phyloP scores from a whole-genome alignment of 2,888 invertebrate species.

The Fabriciana adippe region DNA sequence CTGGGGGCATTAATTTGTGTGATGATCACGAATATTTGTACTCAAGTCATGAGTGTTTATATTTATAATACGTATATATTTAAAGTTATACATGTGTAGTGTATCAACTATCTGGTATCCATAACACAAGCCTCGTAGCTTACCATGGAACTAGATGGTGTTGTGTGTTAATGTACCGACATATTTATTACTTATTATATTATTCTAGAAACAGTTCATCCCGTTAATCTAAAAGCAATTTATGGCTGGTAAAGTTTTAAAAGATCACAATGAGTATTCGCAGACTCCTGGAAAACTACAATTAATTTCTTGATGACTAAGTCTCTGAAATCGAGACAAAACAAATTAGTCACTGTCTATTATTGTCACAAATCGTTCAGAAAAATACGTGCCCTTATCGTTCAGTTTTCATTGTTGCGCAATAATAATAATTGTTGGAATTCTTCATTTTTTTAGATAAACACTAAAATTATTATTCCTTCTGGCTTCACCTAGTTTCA shows the following conservation, averaged over 20 bases:
- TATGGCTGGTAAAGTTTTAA: neutral
- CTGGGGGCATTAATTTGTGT: too few relatives aligned
- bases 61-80: too few relatives aligned
- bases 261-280: slow-evolving; percentile 4
- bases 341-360: slow-evolving; percentile 36
- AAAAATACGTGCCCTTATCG: slow-evolving; percentile 3
- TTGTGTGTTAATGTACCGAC: too few relatives aligned
- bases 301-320: slow-evolving; percentile 34
- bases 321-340: slow-evolving; percentile 32
- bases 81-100: too few relatives aligned
- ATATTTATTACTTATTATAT: too few relatives aligned
- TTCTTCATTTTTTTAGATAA: neutral
- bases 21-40: too few relatives aligned
- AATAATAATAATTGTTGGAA: slow-evolving; percentile 9
- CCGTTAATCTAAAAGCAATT: too few relatives aligned
- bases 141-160: too few relatives aligned
- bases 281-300: slow-evolving; percentile 38
- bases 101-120: too few relatives aligned
- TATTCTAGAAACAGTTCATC: too few relatives aligned
- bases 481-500: neutral
- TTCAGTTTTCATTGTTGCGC: slow-evolving; percentile 23
- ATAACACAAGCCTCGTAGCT: too few relatives aligned
- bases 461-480: neutral
- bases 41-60: too few relatives aligned
- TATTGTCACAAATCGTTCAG: slow-evolving; percentile 21